phyloP scores from a whole-genome alignment of 2,888 invertebrate species.

The Dendrolimus pini region DNA sequence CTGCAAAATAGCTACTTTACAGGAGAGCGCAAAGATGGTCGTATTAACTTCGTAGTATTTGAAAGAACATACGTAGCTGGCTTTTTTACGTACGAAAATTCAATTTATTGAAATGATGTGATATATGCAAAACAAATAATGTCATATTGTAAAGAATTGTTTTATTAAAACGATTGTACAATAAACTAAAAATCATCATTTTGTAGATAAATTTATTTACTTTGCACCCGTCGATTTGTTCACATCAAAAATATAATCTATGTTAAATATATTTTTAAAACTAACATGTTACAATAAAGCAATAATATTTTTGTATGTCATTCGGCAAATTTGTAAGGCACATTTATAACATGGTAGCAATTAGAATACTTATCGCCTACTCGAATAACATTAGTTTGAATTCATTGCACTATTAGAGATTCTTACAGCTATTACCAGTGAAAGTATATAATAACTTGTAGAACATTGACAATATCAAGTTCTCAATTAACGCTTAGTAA shows the following conservation, averaged over 20 bases:
- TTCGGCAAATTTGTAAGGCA: slow-evolving; percentile 37
- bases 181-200: too few species aligned
- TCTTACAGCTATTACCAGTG: neutral
- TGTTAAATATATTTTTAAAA: slow-evolving; percentile 16
- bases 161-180: too few species aligned
- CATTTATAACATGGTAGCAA: slow-evolving; percentile 20
- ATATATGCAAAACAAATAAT: too few species aligned
- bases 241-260: slow-evolving; percentile 42
- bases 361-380: slow-evolving; percentile 6
- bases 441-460: neutral
- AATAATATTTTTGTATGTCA: slow-evolving; percentile 11
- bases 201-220: too few species aligned
- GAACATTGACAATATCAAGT: neutral
- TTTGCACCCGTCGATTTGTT: too few species aligned
- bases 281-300: slow-evolving; percentile 25
- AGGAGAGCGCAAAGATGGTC: too few species aligned
- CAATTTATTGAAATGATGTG: too few species aligned
- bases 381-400: slow-evolving; percentile 1
- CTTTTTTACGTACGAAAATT: too few species aligned
- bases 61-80: too few species aligned
- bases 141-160: too few species aligned
- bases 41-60: too few species aligned
- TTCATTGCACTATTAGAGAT: slow-evolving; percentile 9
- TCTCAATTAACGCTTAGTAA: neutral
- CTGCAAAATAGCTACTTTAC: too few species aligned